Evolutionary conservation across 2,113 vertebrate species (phyloP).

Genomic region (Scophthalmus maximus): DNA sequence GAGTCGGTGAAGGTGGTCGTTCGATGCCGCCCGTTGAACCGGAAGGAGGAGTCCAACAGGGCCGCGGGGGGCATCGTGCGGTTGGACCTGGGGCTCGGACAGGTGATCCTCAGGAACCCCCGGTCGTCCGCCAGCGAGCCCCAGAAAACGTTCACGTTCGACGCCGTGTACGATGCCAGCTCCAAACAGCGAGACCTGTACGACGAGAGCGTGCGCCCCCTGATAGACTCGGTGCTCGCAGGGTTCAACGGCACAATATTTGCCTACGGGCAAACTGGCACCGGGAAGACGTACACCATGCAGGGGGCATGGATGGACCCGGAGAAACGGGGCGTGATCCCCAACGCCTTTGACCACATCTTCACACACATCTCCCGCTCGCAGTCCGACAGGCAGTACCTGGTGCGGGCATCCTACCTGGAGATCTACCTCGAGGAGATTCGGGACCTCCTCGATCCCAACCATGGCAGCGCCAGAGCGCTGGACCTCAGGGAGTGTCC

Average conservation of each 20-base stretch:
- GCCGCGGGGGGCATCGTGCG: slow-evolving; percentile 83
- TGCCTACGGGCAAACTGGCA: slow-evolving; percentile 96
- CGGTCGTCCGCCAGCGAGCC: slow-evolving; percentile 87
- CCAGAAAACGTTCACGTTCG: slow-evolving; percentile 96
- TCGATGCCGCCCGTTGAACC: slow-evolving; percentile 91
- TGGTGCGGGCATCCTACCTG: slow-evolving; percentile 96
- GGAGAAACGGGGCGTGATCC: slow-evolving; percentile 92
- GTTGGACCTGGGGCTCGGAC: slow-evolving; percentile 93
- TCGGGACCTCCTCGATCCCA: slow-evolving; percentile 88
- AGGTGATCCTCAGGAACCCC: slow-evolving; percentile 93
- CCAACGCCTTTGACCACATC: slow-evolving; percentile 95
- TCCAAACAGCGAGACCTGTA: slow-evolving; percentile 94
- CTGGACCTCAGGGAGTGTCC: slow-evolving; percentile 96
- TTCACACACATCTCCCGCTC: slow-evolving; percentile 98
- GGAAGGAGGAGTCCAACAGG: slow-evolving; percentile 88
- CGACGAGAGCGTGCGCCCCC: slow-evolving; percentile 93
- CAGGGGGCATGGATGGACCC: slow-evolving; percentile 92
- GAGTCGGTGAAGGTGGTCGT: slow-evolving; percentile 96
- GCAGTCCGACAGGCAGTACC: slow-evolving; percentile 93
- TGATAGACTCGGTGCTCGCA: slow-evolving; percentile 91
- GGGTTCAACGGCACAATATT: slow-evolving; percentile 97
- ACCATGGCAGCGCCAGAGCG: slow-evolving; percentile 86
- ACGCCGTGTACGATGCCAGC: slow-evolving; percentile 92
- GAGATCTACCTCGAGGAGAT: slow-evolving; percentile 99
- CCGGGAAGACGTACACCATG: slow-evolving; percentile 98